Conservation (phyloP, 2,797 vertebrate species). For the Lophius americanus region DNA sequence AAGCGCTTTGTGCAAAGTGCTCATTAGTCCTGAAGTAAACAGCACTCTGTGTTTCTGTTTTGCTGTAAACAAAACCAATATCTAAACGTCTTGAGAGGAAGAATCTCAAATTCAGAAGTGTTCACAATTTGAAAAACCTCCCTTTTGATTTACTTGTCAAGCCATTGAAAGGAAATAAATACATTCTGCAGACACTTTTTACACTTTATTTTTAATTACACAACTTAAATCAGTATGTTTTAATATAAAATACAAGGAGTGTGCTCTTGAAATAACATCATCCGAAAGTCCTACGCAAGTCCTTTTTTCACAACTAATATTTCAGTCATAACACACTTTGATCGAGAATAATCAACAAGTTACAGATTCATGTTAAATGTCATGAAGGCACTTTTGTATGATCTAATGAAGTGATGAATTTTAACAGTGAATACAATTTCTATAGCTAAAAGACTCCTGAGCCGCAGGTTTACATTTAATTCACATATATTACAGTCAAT, state of each 20-base stretch:
- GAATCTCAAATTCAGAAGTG: slow-evolving; percentile 2
- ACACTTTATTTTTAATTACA: slow-evolving; percentile 32
- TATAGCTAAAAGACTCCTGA: slow-evolving; percentile 27
- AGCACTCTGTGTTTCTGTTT: slow-evolving; percentile 45
- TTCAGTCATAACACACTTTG: slow-evolving; percentile 58
- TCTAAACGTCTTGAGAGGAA: slow-evolving; percentile 33
- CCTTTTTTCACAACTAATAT: slow-evolving; percentile 37
- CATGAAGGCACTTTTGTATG: slow-evolving; percentile 39
- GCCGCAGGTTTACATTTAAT: slow-evolving; percentile 44
- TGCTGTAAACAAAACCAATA: slow-evolving; percentile 34
- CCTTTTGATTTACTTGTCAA: background rate
- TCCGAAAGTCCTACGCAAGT: slow-evolving; percentile 22
- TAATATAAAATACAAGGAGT: slow-evolving; percentile 55
- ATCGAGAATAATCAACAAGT: slow-evolving; percentile 31
- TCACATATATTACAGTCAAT: slow-evolving; percentile 23
- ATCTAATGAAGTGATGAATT: background rate
- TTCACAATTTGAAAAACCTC: no score
- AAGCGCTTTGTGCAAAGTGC: slow-evolving; percentile 59
- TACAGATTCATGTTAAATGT: slow-evolving; percentile 26
- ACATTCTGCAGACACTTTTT: slow-evolving; percentile 3
- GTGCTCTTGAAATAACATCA: slow-evolving; percentile 51
- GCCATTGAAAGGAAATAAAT: slow-evolving; percentile 6
- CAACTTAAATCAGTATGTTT: slow-evolving; percentile 14
- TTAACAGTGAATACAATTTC: background rate
- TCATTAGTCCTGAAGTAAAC: slow-evolving; percentile 68